These are phyloP conservation scores for Operophtera brumata DNA, from an alignment of 2,888 invertebrate species.

Conservation along the genomic window DNA sequence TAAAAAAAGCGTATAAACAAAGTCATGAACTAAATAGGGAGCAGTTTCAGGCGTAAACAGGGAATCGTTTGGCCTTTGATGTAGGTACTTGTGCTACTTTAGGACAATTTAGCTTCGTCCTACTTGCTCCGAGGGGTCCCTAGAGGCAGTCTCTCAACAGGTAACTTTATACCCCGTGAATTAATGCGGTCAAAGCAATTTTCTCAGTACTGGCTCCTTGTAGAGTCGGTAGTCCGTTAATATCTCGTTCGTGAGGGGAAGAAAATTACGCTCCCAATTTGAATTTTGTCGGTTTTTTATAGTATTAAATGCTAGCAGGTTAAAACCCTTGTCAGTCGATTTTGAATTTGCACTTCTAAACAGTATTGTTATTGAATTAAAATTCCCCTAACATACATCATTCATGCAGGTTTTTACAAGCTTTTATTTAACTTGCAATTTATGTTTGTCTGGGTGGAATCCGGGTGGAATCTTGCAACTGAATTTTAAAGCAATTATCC, in stretches of 20 bases:
- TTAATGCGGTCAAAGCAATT: constrained; percentile 71
- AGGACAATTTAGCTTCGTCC: constrained; percentile 62
- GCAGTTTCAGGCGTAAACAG: constrained; percentile 18
- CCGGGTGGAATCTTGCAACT: too few species aligned
- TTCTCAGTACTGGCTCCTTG: constrained; percentile 48
- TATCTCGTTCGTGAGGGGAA: constrained; percentile 49
- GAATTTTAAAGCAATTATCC: too few species aligned
- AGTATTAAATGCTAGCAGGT: background rate
- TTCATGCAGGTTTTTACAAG: too few species aligned
- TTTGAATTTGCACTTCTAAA: background rate
- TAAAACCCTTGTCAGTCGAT: too few species aligned
- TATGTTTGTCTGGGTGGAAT: too few species aligned
- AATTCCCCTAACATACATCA: too few species aligned
- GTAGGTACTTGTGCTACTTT: constrained; percentile 51
- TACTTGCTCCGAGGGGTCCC: constrained; percentile 60
- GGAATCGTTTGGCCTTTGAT: constrained; percentile 46
- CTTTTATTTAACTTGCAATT: too few species aligned
- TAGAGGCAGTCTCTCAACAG: constrained; percentile 56
- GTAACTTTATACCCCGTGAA: constrained; percentile 65
- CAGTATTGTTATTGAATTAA: too few species aligned
- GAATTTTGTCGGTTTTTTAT: constrained; percentile 15
- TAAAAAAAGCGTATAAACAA: constrained; percentile 21
- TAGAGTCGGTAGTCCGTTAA: constrained; percentile 41
- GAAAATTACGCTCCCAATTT: constrained; percentile 42
- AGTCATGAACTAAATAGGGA: constrained; percentile 12